Evolutionary conservation across 2,797 vertebrate species (phyloP).

Genomic region (Tolypeutes matacus): DNA sequence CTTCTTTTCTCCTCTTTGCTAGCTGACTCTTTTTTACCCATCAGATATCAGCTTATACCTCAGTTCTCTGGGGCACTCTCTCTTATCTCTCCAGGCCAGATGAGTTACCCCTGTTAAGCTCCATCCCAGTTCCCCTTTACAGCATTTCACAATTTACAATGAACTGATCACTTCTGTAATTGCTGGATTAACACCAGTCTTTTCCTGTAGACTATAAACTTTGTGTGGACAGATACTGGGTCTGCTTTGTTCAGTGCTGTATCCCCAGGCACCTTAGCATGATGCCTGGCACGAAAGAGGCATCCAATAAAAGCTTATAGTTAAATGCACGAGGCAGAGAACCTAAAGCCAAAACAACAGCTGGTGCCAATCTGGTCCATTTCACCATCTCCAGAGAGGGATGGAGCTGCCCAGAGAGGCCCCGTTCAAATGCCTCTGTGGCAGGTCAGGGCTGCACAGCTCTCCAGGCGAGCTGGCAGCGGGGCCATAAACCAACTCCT

Average conservation of each 20-base stretch:
- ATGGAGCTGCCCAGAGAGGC: neutral
- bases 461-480: neutral
- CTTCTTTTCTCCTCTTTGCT: neutral
- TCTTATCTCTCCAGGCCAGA: neutral
- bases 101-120: neutral
- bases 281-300: neutral
- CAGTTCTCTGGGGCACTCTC: neutral
- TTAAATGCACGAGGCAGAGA: neutral
- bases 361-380: neutral
- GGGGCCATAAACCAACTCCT: conserved; percentile 67
- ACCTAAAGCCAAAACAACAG: neutral
- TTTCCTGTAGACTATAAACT: neutral
- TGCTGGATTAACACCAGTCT: fast-evolving
- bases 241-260: neutral
- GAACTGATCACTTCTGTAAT: neutral
- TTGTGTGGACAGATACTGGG: neutral
- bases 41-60: neutral
- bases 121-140: neutral
- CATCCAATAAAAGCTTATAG: neutral
- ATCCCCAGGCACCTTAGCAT: neutral
- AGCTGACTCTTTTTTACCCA: neutral
- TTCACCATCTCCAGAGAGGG: neutral
- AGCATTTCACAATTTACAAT: neutral
- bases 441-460: neutral
- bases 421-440: neutral